These are phyloP conservation scores for Oxygymnocypris stewartii DNA, from an alignment of 2,113 vertebrate species.

Conservation along the genomic window DNA sequence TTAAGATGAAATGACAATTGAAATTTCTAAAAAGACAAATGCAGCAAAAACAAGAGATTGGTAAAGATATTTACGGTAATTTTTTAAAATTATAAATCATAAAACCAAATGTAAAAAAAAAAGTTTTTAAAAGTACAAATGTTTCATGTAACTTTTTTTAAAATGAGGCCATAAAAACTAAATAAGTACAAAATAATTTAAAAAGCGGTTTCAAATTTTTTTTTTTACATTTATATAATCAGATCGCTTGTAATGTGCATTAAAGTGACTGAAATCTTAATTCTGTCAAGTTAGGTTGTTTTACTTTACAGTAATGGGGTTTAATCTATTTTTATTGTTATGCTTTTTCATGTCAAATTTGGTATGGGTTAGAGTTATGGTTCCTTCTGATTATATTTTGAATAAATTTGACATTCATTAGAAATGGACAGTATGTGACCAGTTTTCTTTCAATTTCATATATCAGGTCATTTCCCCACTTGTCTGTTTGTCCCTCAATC, in stretches of 20 bases:
- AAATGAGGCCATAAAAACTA: neutral
- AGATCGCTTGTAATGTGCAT: neutral
- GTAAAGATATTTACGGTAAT: neutral
- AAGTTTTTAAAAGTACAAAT: neutral
- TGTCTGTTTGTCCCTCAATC: neutral
- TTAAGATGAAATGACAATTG: neutral
- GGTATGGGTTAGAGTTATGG: neutral
- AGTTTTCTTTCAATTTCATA: no score
- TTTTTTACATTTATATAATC: neutral
- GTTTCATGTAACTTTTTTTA: neutral
- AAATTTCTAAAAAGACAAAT: neutral
- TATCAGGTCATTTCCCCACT: neutral
- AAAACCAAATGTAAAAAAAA: no score
- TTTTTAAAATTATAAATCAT: neutral
- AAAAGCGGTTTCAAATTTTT: neutral
- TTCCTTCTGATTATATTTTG: neutral
- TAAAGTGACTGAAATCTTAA: neutral
- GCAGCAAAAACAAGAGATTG: neutral
- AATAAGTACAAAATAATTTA: neutral
- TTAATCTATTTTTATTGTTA: neutral
- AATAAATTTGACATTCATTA: neutral
- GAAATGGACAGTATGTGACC: no score
- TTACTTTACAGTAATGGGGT: neutral
- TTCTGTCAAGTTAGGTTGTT: neutral
- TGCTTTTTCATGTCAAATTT: neutral